A percentile compares a stretch with the other conserved stretches of the same genome.
Evolutionary conservation across 1,140 invertebrate genomes (phyloP).

Genomic region (Papilio xuthus): DNA sequence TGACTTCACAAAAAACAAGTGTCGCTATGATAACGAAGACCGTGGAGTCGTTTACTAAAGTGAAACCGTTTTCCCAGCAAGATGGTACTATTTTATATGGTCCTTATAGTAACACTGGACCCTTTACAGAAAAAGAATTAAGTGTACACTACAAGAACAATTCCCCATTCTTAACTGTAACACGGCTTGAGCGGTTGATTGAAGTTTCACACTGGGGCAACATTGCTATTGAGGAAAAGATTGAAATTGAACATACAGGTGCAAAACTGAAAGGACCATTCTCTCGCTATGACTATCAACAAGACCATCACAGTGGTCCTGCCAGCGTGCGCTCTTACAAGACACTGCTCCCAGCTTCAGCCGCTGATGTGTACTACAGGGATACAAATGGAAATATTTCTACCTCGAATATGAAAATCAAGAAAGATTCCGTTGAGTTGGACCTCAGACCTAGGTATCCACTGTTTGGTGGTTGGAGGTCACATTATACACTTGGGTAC

Average conservation of each 20-base stretch:
- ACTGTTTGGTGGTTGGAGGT: slow-evolving; percentile 99
- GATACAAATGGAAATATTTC: slow-evolving; percentile 99
- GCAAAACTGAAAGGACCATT: slow-evolving; percentile 97
- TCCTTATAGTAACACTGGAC: slow-evolving; percentile 89
- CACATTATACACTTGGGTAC: slow-evolving; percentile 98
- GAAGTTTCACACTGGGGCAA: slow-evolving; percentile 99
- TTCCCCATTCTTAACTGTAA: slow-evolving; percentile 96
- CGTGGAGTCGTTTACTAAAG: slow-evolving; percentile 93
- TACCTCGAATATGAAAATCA: slow-evolving; percentile 94
- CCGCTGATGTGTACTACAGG: slow-evolving; percentile 94
- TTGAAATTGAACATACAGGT: slow-evolving; percentile 96
- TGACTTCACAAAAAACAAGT: slow-evolving; percentile 90
- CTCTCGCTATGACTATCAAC: slow-evolving; percentile 97
- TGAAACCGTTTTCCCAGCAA: slow-evolving; percentile 90
- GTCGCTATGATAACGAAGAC: slow-evolving; percentile 89
- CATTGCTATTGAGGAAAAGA: slow-evolving; percentile 97
- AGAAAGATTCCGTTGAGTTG: slow-evolving; percentile 96
- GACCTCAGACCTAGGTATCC: slow-evolving; percentile 98
- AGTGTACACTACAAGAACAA: slow-evolving; percentile 98
- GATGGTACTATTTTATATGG: slow-evolving; percentile 94
- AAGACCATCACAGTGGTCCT: slow-evolving; percentile 91
- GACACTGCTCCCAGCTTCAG: slow-evolving; percentile 93
- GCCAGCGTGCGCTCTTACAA: slow-evolving; percentile 96
- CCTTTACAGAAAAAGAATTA: slow-evolving; percentile 84
- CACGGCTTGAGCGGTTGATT: slow-evolving; percentile 91